A percentile compares a stretch with the other conserved stretches of the same genome.
Evolutionary conservation across 1,140 invertebrate species (phyloP).

Genomic region (Wasmannia auropunctata): DNA sequence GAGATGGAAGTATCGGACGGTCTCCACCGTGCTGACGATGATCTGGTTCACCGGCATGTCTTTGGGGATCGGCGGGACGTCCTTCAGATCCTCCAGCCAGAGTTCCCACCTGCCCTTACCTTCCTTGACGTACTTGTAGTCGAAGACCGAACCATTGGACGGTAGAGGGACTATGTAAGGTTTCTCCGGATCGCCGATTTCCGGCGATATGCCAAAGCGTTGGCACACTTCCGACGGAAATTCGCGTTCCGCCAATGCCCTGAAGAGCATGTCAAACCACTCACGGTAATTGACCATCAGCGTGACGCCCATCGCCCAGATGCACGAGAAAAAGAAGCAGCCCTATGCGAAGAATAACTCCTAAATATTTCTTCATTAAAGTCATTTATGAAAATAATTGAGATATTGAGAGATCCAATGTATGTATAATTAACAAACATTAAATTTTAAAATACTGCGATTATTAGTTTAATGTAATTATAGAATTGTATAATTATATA

Average conservation of each 20-base stretch:
- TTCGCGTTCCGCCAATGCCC: conserved; percentile 90
- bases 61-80: conserved; percentile 92
- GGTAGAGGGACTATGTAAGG: conserved; percentile 92
- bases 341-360: conserved; percentile 86
- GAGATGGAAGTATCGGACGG: conserved; percentile 92
- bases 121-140: conserved; percentile 96
- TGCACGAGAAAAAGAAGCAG: conserved; percentile 96
- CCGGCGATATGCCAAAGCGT: conserved; percentile 85
- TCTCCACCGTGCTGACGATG: conserved; percentile 96
- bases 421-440: neutral
- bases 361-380: conserved; percentile 87
- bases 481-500: no score
- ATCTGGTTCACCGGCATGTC: conserved; percentile 98
- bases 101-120: conserved; percentile 94
- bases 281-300: conserved; percentile 90
- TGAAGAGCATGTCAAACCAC: conserved; percentile 93
- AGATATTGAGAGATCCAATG: neutral
- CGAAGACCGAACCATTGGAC: conserved; percentile 92
- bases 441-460: neutral
- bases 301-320: conserved; percentile 96
- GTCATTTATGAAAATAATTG: neutral
- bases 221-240: conserved; percentile 87
- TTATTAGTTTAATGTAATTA: neutral
- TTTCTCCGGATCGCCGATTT: conserved; percentile 88
- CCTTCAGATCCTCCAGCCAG: conserved; percentile 93